These are phyloP conservation scores for Bimastos eiseni DNA, from an alignment of 2,888 invertebrate genomes.

Conservation along the genomic window DNA sequence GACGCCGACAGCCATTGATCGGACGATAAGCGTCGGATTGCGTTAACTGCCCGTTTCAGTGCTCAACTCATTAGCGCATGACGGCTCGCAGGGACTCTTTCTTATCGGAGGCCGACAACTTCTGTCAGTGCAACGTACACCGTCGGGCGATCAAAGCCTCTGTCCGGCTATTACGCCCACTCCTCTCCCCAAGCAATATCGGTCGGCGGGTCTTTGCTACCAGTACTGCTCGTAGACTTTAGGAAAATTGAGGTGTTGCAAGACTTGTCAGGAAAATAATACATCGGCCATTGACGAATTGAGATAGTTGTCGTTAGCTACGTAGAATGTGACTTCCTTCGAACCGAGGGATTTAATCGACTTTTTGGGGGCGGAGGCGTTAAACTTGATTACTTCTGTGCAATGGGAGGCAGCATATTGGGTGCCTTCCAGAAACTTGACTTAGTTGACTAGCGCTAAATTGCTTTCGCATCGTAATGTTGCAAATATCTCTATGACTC, in stretches of 20 bases:
- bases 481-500: not conserved
- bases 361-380: not conserved
- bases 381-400: not conserved
- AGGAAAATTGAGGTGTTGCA: not conserved
- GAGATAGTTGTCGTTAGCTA: not conserved
- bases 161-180: not conserved
- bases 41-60: not conserved
- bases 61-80: slow-evolving; percentile 7
- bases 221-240: not conserved
- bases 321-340: not conserved
- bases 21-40: not conserved
- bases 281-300: not conserved
- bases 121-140: not conserved
- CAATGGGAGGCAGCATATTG: not conserved
- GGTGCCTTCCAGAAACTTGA: not conserved
- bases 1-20: not conserved
- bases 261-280: slow-evolving; percentile 3
- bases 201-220: not conserved
- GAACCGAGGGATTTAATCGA: not conserved
- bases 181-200: slow-evolving; percentile 7
- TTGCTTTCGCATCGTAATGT: not conserved
- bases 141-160: not conserved
- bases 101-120: slow-evolving; percentile 21
- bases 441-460: not conserved
- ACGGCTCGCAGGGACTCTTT: slow-evolving; percentile 14